Evolutionary conservation across 1,140 invertebrate genomes (phyloP).

Genomic region (Berghia stephanieae): DNA sequence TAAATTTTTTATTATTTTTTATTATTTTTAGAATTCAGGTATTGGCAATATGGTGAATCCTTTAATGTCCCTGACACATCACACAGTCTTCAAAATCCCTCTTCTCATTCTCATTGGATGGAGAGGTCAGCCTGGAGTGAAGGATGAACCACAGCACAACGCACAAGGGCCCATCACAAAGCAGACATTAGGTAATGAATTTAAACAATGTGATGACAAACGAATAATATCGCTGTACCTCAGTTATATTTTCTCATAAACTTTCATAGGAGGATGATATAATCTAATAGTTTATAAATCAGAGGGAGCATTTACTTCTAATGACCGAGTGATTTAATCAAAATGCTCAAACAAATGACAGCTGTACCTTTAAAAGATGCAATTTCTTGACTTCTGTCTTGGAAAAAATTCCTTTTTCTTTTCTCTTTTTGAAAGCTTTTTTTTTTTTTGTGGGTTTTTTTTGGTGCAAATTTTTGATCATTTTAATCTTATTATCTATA

Average conservation of each 20-base stretch:
- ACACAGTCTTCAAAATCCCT: constrained; percentile 67
- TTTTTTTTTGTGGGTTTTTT: too few relatives aligned
- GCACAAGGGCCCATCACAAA: constrained; percentile 68
- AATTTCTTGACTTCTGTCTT: too few relatives aligned
- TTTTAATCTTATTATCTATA: too few relatives aligned
- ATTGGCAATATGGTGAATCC: constrained; percentile 69
- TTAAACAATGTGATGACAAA: neutral
- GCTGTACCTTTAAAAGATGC: too few relatives aligned
- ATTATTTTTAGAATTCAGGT: constrained; percentile 64
- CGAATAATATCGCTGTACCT: neutral
- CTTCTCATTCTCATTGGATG: constrained; percentile 69
- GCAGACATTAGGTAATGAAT: constrained; percentile 63
- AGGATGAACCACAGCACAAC: constrained; percentile 69
- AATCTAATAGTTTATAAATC: too few relatives aligned
- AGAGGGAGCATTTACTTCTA: too few relatives aligned
- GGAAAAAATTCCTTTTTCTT: too few relatives aligned
- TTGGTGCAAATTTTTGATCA: too few relatives aligned
- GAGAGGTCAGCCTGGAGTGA: constrained; percentile 69
- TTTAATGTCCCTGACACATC: constrained; percentile 66
- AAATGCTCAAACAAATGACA: too few relatives aligned
- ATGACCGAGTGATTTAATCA: too few relatives aligned
- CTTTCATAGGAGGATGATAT: too few relatives aligned
- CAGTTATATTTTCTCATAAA: constrained; percentile 14
- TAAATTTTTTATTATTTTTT: neutral
- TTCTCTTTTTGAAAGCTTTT: too few relatives aligned